Percentiles rank a stretch among this genome's conserved stretches.
Conservation (phyloP, 2,888 invertebrate species). For the Agapetus fuscipes region DNA sequence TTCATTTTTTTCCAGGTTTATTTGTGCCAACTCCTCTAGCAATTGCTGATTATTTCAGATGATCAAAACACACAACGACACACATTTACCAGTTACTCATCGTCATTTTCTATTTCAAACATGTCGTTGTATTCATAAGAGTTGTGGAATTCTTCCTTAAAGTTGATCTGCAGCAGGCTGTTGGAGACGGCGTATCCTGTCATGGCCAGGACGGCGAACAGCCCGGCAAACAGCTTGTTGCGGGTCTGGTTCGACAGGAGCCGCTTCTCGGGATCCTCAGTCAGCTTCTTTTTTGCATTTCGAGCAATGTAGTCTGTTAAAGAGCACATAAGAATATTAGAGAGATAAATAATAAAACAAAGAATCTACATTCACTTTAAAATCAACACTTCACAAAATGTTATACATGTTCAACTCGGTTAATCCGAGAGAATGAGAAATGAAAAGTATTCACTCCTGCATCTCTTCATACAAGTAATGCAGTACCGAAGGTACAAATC, state of each 20-base stretch:
- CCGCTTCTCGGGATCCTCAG: conserved; percentile 5
- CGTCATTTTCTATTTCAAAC: conserved; percentile 46
- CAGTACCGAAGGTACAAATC: no score
- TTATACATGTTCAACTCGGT: no score
- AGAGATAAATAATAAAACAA: no score
- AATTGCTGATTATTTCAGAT: no score
- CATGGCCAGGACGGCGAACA: conserved; percentile 63
- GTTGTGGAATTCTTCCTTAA: conserved; percentile 38
- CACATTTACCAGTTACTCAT: conserved; percentile 35
- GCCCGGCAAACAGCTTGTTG: conserved; percentile 56
- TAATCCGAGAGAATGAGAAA: no score
- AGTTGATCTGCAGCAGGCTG: conserved; percentile 50
- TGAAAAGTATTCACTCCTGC: no score
- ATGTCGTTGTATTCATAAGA: conserved; percentile 41
- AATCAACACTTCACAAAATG: no score
- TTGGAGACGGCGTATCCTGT: conserved; percentile 57
- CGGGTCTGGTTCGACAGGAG: conserved; percentile 48
- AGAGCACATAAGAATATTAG: neutral
- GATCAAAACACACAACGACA: no score
- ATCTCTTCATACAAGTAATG: no score
- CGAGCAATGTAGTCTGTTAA: conserved; percentile 15
- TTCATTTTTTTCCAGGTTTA: no score
- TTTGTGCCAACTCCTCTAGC: no score
- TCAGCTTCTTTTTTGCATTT: conserved; percentile 5
- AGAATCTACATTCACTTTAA: no score